These are phyloP conservation scores for Climacteris rufus DNA, from an alignment of 2,113 vertebrate species.

Conservation along the genomic window DNA sequence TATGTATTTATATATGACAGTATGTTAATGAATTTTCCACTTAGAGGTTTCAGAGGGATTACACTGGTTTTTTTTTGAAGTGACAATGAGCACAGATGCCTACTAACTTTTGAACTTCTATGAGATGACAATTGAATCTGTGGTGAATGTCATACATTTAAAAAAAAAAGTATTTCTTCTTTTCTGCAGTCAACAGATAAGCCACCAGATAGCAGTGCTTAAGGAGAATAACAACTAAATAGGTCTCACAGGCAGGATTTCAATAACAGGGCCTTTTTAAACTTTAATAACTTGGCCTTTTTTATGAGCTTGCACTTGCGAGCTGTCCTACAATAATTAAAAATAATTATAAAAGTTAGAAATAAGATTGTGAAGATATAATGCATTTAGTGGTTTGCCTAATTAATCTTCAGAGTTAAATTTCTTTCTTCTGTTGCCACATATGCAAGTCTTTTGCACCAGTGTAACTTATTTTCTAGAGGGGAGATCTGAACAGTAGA, in stretches of 20 bases:
- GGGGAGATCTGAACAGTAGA: neutral
- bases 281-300: neutral
- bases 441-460: neutral
- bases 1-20: no score
- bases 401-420: neutral
- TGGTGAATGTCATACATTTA: neutral
- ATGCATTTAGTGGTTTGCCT: neutral
- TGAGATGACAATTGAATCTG: neutral
- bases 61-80: neutral
- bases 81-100: neutral
- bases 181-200: neutral
- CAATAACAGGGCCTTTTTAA: no score
- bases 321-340: neutral
- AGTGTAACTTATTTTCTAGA: neutral
- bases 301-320: neutral
- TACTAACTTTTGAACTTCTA: neutral
- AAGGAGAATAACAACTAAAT: neutral
- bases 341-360: neutral
- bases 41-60: neutral
- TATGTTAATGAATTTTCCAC: neutral
- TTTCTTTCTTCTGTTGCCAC: neutral
- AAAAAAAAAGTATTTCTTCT: neutral
- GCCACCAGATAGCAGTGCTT: neutral
- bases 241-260: neutral
- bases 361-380: neutral